A percentile compares a stretch with the other conserved stretches of the same genome.
Evolutionary conservation across 1,140 invertebrate species (phyloP).

Genomic region (Linepithema humile): DNA sequence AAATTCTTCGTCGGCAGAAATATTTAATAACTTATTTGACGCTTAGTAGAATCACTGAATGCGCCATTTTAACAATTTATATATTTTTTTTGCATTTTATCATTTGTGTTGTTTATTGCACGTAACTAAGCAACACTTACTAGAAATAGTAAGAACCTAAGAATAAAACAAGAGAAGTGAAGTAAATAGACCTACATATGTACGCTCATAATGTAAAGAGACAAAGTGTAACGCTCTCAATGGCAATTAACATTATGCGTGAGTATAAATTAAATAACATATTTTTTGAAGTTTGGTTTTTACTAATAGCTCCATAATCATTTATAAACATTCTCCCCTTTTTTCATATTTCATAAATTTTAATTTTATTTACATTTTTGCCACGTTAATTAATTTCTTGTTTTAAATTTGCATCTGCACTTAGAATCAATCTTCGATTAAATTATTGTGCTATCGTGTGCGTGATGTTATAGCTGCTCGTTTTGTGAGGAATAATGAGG

Average conservation of each 20-base stretch:
- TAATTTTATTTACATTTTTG: neutral
- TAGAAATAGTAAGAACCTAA: neutral
- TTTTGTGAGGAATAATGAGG: slow-evolving; percentile 1
- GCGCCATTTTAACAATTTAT: neutral
- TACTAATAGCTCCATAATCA: neutral
- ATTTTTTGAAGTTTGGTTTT: neutral
- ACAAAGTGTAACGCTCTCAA: neutral
- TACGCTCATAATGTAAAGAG: neutral
- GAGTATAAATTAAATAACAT: neutral
- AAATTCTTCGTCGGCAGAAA: neutral
- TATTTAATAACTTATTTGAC: neutral
- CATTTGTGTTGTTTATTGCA: neutral
- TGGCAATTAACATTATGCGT: neutral
- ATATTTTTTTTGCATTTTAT: neutral
- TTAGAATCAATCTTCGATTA: neutral
- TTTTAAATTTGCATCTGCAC: neutral
- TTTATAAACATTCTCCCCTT: neutral
- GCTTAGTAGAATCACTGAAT: neutral
- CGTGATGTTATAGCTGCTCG: neutral
- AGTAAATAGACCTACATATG: neutral
- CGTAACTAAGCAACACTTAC: neutral
- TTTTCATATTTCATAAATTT: neutral
- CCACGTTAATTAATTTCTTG: neutral
- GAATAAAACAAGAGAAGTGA: neutral
- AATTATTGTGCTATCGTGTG: too few species aligned